Percentiles rank a stretch among this genome's conserved stretches.
These are phyloP conservation scores for Diarsia dahlii DNA, from an alignment of 2,888 invertebrate genomes.

Conservation along the genomic window DNA sequence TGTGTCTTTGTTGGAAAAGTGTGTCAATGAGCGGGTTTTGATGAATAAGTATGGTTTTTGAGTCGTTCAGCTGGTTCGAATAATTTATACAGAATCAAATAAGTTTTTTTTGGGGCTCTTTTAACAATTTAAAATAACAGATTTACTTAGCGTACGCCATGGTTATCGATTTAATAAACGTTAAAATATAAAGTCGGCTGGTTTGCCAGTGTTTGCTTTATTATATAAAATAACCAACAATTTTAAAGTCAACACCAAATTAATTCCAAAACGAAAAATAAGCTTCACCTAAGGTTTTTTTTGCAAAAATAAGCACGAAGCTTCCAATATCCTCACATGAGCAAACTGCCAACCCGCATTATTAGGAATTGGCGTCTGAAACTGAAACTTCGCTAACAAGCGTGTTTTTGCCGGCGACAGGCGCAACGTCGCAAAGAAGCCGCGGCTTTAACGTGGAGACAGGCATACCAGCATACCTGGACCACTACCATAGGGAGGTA, in stretches of 20 bases:
- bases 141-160: too few species aligned
- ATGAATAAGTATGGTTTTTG: not conserved
- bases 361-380: constrained; percentile 47
- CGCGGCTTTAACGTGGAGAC: constrained; percentile 10
- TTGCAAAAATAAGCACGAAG: not conserved
- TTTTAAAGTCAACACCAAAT: too few species aligned
- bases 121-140: too few species aligned
- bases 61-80: not conserved
- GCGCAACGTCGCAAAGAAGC: constrained; percentile 30
- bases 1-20: not conserved
- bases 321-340: not conserved
- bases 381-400: constrained; percentile 59
- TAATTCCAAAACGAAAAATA: too few species aligned
- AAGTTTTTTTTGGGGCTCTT: not conserved
- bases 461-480: constrained; percentile 13
- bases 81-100: not conserved
- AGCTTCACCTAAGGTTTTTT: too few species aligned
- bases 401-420: constrained; percentile 52
- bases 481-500: constrained; percentile 30
- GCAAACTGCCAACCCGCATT: constrained; percentile 11
- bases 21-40: constrained; percentile 15
- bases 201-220: too few species aligned
- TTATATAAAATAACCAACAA: too few species aligned
- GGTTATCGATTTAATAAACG: too few species aligned
- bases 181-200: too few species aligned